Conservation (phyloP, 2,888 invertebrate species). For the Macaria notata region DNA sequence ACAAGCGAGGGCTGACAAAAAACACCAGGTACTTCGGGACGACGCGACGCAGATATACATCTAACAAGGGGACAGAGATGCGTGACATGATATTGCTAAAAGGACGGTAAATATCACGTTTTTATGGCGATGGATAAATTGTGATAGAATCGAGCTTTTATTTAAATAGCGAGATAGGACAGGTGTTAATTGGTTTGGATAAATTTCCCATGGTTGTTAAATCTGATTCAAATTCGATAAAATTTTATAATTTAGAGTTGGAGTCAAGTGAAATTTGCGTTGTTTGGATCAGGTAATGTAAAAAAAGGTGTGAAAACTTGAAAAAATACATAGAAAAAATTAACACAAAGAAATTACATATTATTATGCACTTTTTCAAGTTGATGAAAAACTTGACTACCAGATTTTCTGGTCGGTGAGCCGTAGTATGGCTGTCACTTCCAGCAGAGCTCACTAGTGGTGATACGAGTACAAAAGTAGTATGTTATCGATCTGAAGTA, state of each 20-base stretch:
- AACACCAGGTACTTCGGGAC: constrained; percentile 67
- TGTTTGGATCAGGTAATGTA: too few relatives aligned
- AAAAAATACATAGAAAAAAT: too few relatives aligned
- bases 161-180: constrained; percentile 15
- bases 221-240: constrained; percentile 5
- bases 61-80: constrained; percentile 30
- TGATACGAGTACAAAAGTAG: constrained; percentile 33
- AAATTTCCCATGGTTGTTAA: constrained; percentile 9
- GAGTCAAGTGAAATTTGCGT: too few relatives aligned
- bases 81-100: constrained; percentile 25
- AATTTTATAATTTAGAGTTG: not conserved
- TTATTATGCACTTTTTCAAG: too few relatives aligned
- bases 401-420: too few relatives aligned
- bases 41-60: constrained; percentile 41
- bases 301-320: too few relatives aligned
- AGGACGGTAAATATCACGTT: constrained; percentile 35
- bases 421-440: constrained; percentile 9
- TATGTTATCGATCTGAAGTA: constrained; percentile 66
- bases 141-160: not conserved
- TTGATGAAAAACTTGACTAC: too few relatives aligned
- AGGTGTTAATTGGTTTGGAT: constrained; percentile 32
- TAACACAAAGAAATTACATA: too few relatives aligned
- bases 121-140: constrained; percentile 13
- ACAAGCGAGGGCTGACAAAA: constrained; percentile 68
- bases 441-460: constrained; percentile 30